Evolutionary conservation across 2,113 vertebrate genomes (phyloP).

Genomic region (Phaethon lepturus): DNA sequence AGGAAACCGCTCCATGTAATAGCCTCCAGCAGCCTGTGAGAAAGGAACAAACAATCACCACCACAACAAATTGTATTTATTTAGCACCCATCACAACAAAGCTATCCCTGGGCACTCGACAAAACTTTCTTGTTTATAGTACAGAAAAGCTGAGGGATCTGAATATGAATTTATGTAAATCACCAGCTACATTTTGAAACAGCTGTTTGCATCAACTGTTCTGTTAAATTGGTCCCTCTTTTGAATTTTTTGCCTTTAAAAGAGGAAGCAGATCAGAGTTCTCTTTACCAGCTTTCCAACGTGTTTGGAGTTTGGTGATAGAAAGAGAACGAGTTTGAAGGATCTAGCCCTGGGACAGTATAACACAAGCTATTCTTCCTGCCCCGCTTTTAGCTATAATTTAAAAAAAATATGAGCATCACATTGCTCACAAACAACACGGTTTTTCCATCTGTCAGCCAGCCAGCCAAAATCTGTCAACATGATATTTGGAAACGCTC

Average conservation of each 20-base stretch:
- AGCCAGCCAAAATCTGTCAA: neutral
- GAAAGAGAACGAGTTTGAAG: neutral
- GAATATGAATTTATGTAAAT: constrained; percentile 29
- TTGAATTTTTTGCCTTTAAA: neutral
- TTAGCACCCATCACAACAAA: neutral
- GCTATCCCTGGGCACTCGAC: neutral
- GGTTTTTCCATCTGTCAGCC: constrained; percentile 4
- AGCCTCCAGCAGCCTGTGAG: neutral
- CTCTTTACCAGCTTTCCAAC: neutral
- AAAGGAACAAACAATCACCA: neutral
- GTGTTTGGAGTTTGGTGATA: neutral
- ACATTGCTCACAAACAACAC: neutral
- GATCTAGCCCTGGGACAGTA: neutral
- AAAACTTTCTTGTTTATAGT: neutral
- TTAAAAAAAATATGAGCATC: neutral
- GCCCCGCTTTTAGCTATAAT: neutral
- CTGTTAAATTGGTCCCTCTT: neutral
- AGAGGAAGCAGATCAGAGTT: neutral
- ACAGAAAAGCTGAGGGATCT: neutral
- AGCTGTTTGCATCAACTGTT: neutral
- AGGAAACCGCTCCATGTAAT: neutral
- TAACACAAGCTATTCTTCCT: neutral
- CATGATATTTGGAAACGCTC: neutral
- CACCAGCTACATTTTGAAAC: neutral
- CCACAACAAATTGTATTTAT: constrained; percentile 5